Percentiles rank a stretch among this genome's conserved stretches.
Conservation (phyloP, 1,140 invertebrate species). For the Dinothrombium tinctorium region DNA sequence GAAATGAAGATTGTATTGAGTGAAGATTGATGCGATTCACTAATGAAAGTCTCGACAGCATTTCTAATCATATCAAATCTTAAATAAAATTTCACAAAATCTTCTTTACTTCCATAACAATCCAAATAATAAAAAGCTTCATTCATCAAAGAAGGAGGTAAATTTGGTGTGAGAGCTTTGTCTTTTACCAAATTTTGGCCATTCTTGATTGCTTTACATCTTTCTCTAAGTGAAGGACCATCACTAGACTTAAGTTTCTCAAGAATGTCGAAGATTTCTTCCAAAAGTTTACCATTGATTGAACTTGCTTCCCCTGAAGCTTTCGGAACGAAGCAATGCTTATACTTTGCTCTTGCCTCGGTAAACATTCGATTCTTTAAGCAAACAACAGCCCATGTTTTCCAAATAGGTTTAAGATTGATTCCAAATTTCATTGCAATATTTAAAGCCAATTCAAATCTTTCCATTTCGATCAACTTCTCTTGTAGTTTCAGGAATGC, state of each 20-base stretch:
- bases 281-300: conserved; percentile 2
- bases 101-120: conserved; percentile 20
- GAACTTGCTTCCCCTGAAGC: not conserved
- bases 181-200: not conserved
- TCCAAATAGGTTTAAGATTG: conserved; percentile 39
- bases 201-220: not conserved
- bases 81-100: conserved; percentile 20
- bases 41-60: conserved; percentile 20
- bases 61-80: conserved; percentile 21
- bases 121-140: conserved; percentile 20
- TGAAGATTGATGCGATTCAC: not conserved
- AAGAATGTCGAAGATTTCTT: conserved; percentile 7
- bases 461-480: conserved; percentile 43
- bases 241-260: not conserved
- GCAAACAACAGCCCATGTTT: conserved; percentile 59
- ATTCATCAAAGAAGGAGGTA: conserved; percentile 3
- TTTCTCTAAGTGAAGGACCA: not conserved
- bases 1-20: conserved; percentile 21
- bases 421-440: conserved; percentile 58
- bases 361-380: conserved; percentile 46
- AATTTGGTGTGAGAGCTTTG: not conserved
- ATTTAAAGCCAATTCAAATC: conserved; percentile 57
- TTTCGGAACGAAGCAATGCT: conserved; percentile 10
- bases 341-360: conserved; percentile 36
- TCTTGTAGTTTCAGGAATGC: conserved; percentile 19